Evolutionary conservation across 2,888 invertebrate species (phyloP).

Genomic region (Andricus quercusramuli): DNA sequence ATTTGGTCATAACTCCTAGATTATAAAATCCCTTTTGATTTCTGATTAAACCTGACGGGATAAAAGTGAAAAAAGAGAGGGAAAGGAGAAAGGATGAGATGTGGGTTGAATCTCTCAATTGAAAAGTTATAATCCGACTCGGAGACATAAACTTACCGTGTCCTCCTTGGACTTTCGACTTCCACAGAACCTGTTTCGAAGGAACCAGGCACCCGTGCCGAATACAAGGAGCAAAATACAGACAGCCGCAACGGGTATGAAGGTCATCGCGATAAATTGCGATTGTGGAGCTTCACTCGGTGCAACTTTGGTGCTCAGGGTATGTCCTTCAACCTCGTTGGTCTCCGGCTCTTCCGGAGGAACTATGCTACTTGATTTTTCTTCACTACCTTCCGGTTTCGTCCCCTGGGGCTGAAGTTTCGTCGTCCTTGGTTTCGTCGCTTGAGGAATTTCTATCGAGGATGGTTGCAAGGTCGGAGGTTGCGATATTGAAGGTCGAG

Average conservation of each 20-base stretch:
- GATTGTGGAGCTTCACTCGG: conserved; percentile 68
- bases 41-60: conserved; percentile 8
- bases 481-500: conserved; percentile 66
- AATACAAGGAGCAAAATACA: conserved; percentile 83
- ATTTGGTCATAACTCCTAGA: not conserved
- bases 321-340: conserved; percentile 59
- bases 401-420: conserved; percentile 65
- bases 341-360: conserved; percentile 23
- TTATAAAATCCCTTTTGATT: conserved; percentile 22
- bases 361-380: not conserved
- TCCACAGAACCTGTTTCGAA: conserved; percentile 85
- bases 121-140: conserved; percentile 25
- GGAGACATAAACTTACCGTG: conserved; percentile 81
- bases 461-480: conserved; percentile 60
- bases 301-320: conserved; percentile 67
- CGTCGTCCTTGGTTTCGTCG: conserved; percentile 67
- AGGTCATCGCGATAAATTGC: conserved; percentile 82
- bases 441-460: conserved; percentile 46
- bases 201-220: conserved; percentile 84
- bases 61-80: conserved; percentile 10
- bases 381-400: conserved; percentile 46
- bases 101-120: conserved; percentile 39
- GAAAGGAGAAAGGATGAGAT: conserved; percentile 32
- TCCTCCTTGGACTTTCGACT: conserved; percentile 87
- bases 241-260: conserved; percentile 87